A percentile compares a stretch with the other conserved stretches of the same genome.
These are phyloP conservation scores for Lepidurus couesii DNA, from an alignment of 1,140 invertebrate genomes.

Conservation along the genomic window DNA sequence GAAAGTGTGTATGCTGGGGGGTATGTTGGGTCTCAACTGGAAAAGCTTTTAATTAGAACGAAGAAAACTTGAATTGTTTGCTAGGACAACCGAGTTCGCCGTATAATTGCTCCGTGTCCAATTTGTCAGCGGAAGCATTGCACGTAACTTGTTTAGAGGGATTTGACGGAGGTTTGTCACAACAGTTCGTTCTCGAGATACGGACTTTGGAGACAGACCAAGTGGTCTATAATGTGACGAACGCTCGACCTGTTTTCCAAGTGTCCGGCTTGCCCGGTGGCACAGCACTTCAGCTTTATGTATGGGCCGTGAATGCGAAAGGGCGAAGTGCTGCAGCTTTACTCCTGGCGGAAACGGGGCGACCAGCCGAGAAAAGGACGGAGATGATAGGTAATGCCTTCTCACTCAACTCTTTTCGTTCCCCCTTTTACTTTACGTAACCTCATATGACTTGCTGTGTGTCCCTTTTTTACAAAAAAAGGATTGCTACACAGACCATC, in stretches of 20 bases:
- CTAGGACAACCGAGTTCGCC: constrained; percentile 69
- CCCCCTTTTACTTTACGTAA: not conserved
- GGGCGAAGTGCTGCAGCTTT: constrained; percentile 72
- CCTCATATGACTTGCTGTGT: not conserved
- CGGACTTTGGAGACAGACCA: constrained; percentile 63
- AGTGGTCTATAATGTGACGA: constrained; percentile 60
- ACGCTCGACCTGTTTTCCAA: constrained; percentile 52
- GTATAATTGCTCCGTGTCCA: constrained; percentile 72
- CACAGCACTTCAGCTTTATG: constrained; percentile 62
- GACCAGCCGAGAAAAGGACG: not conserved
- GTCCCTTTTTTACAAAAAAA: not conserved
- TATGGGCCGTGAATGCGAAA: constrained; percentile 80
- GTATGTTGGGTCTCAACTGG: not conserved
- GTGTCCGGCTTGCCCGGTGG: constrained; percentile 47
- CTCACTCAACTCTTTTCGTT: not conserved
- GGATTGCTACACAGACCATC: too few relatives aligned
- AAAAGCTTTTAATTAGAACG: not conserved
- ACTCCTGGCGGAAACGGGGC: constrained; percentile 43
- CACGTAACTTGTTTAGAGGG: constrained; percentile 66
- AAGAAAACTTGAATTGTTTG: not conserved
- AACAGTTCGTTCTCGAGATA: constrained; percentile 73
- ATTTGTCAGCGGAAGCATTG: constrained; percentile 61
- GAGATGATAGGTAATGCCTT: constrained; percentile 15
- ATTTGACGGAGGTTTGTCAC: constrained; percentile 77
- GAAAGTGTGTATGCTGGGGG: not conserved